A percentile compares a stretch with the other conserved stretches of the same genome.
Evolutionary conservation across 1,140 invertebrate genomes (phyloP).

Genomic region (Neocloeon triangulifer): DNA sequence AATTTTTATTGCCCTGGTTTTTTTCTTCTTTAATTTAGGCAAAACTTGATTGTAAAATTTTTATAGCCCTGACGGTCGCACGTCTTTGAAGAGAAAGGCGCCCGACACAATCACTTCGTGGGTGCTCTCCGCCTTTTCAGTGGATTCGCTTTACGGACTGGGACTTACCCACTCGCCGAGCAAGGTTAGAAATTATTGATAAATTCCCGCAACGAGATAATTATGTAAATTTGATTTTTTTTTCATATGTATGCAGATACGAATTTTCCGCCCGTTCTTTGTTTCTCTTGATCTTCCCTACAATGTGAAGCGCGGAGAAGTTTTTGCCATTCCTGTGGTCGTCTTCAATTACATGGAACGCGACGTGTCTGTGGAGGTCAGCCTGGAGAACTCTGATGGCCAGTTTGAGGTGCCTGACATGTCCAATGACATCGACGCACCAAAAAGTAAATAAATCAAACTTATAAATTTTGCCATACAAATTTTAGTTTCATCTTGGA

Average conservation of each 20-base stretch:
- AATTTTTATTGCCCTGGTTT: conserved; percentile 1
- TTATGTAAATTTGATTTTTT: too few relatives aligned
- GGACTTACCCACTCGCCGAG: conserved; percentile 47
- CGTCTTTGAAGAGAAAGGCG: conserved; percentile 26
- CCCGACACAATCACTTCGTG: conserved; percentile 85
- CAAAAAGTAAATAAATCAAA: conserved; percentile 23
- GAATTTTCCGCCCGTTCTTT: conserved; percentile 75
- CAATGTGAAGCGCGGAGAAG: conserved; percentile 73
- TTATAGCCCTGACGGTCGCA: conserved; percentile 26
- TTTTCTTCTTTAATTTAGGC: conserved; percentile 3
- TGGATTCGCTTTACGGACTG: conserved; percentile 62
- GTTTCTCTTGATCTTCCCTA: conserved; percentile 70
- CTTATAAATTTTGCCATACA: conserved; percentile 6
- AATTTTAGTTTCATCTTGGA: too few relatives aligned
- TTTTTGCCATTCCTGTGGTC: conserved; percentile 69
- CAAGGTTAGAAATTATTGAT: conserved; percentile 24
- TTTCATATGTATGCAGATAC: conserved; percentile 28
- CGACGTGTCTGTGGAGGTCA: conserved; percentile 57
- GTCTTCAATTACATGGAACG: conserved; percentile 78
- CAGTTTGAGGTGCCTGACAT: conserved; percentile 64
- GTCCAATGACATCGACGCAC: conserved; percentile 35
- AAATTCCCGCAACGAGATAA: background rate
- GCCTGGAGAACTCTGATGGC: conserved; percentile 55
- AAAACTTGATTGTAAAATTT: conserved; percentile 6
- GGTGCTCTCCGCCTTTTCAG: conserved; percentile 78